Evolutionary conservation across 2,797 vertebrate species (phyloP), one percentile per base, ranked within the genome.

Genomic region (Platyrinchus mystaceus): DNA sequence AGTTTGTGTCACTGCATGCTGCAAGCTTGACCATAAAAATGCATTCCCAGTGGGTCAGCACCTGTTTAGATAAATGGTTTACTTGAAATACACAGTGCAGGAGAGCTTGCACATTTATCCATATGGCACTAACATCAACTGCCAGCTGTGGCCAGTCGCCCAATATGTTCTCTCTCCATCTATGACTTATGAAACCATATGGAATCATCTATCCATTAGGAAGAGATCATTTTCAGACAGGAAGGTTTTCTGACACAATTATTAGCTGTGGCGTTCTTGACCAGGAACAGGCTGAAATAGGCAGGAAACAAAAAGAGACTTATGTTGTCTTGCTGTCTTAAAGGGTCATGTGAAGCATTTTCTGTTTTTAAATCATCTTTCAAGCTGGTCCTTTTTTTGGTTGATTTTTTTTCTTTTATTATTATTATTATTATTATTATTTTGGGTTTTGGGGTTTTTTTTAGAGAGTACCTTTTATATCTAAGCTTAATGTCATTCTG

Each of bases 131-230:
- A 95, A 97, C 94, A 96, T 2, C 3, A 91, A 76, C 70, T 90
- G 92, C 93, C 96, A 97, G 94, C 97, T 98, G 97, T 90, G 95
- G 93, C 92, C 87, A 88, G 90, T 89, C 53, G 67, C 87, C 88
- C 95, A 95, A 93, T 96, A 95, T 94, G 93, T 96, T 95, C 80
- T 70, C 76, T 80, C 83, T 82, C 94, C 80, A 74, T 85, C 97
- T 95, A 91, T 90, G 95, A 97, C 96, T 96, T 84, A 89, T 20
- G 66, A 95, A 94, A 96, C 95, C 93, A 95, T 96, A 96, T 90
- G 95, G 96, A 96, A 95, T 85, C 87, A 93, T 94, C 95, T 93
- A 82, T 88, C 95, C 94, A 97, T 97, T 97, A 97, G 92, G 95
- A 96, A 94, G 96, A 96, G 87, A 96, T 94, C 84, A 96, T 97